Percentiles rank a stretch among this genome's conserved stretches.
Evolutionary conservation across 2,888 invertebrate genomes (phyloP).

Genomic region (Dicranocentrus wangi): DNA sequence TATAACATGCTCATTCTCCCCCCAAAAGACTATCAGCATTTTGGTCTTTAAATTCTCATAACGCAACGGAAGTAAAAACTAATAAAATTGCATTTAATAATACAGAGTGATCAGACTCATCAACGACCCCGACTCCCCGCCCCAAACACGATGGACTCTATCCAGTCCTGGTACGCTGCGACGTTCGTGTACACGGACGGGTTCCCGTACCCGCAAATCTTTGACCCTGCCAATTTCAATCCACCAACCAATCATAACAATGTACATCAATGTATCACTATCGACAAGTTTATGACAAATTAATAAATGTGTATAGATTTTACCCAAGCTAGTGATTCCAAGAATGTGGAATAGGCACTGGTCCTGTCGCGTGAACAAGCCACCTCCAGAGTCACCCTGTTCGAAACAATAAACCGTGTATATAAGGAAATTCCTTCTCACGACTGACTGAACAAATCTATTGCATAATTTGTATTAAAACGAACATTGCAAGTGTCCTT

Average conservation of each 20-base stretch:
- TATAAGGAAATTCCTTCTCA: background rate
- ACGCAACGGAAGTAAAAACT: too few relatives aligned
- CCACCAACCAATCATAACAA: background rate
- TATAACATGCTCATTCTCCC: too few relatives aligned
- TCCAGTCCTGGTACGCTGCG: constrained; percentile 67
- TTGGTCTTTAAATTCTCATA: too few relatives aligned
- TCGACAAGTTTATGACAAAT: background rate
- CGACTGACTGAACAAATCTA: background rate
- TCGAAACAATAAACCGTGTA: background rate
- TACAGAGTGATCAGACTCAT: background rate
- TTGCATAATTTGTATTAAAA: background rate
- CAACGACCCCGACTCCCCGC: background rate
- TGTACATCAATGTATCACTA: background rate
- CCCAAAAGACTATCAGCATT: too few relatives aligned
- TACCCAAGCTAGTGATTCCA: constrained; percentile 63
- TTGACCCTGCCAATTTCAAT: constrained; percentile 57
- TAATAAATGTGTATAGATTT: background rate
- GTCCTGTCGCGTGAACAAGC: constrained; percentile 39
- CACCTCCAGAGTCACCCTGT: constrained; percentile 60
- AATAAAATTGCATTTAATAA: too few relatives aligned
- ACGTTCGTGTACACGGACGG: constrained; percentile 71
- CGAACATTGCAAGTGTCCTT: constrained; percentile 17
- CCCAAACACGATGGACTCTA: constrained; percentile 63
- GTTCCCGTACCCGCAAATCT: constrained; percentile 67
- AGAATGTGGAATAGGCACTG: constrained; percentile 66